Evolutionary conservation across 2,888 invertebrate genomes (phyloP).

Genomic region (Scaptomyza flava): DNA sequence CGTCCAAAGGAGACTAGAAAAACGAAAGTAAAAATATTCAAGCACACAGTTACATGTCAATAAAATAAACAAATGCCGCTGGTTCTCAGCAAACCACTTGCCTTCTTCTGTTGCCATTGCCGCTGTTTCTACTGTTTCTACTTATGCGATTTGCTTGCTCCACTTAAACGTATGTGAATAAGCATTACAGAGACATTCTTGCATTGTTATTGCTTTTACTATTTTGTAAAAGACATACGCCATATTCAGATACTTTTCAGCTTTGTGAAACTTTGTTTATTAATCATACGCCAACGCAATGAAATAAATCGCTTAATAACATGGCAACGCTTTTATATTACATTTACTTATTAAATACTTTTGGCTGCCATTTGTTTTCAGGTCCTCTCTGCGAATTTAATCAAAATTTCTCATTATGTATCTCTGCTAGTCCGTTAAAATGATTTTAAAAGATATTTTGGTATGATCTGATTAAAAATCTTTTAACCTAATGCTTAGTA

Average conservation of each 20-base stretch:
- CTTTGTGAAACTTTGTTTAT: slow-evolving; percentile 24
- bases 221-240: not conserved
- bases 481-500: no score
- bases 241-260: slow-evolving; percentile 6
- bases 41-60: slow-evolving; percentile 65
- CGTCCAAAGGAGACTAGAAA: slow-evolving; percentile 9
- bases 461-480: not conserved
- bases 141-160: slow-evolving; percentile 6
- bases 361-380: slow-evolving; percentile 11
- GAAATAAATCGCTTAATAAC: slow-evolving; percentile 50
- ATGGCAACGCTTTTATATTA: slow-evolving; percentile 44
- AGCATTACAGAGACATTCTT: slow-evolving; percentile 52
- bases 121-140: not conserved
- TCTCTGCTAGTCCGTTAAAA: no score
- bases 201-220: slow-evolving; percentile 24
- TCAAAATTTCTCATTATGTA: slow-evolving; percentile 30
- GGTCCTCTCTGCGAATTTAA: slow-evolving; percentile 7
- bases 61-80: slow-evolving; percentile 76
- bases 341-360: slow-evolving; percentile 19
- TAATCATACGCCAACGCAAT: slow-evolving; percentile 53
- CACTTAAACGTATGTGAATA: slow-evolving; percentile 59
- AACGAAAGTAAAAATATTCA: not conserved
- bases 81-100: slow-evolving; percentile 34
- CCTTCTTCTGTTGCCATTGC: slow-evolving; percentile 11
- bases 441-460: no score